Conservation (phyloP, 1,140 invertebrate genomes). For the Parapsyche elsis region DNA sequence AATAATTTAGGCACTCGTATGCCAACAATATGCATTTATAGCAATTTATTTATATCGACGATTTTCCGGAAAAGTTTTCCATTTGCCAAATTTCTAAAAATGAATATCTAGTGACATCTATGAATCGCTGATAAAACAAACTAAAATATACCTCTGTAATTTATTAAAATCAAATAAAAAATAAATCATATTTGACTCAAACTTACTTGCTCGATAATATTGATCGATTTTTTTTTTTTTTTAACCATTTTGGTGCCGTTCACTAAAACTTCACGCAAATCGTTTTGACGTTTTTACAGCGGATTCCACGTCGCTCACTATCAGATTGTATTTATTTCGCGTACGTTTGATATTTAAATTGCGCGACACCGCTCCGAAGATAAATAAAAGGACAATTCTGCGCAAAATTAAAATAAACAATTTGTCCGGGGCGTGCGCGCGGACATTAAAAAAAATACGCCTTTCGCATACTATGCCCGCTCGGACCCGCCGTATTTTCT, state of each 20-base stretch:
- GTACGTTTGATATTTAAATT: constrained; percentile 45
- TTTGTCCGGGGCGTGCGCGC: constrained; percentile 33
- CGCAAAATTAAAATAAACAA: constrained; percentile 53
- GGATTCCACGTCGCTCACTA: not conserved
- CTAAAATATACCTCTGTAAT: too few species aligned
- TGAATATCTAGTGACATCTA: not conserved
- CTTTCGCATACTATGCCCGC: constrained; percentile 29
- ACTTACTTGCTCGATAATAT: too few species aligned
- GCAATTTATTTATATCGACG: too few species aligned
- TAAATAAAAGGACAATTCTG: constrained; percentile 44
- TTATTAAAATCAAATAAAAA: too few species aligned
- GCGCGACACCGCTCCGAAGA: constrained; percentile 38
- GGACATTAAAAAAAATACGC: constrained; percentile 49
- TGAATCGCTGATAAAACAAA: not conserved
- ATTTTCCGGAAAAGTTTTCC: not conserved
- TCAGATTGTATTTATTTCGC: constrained; percentile 24
- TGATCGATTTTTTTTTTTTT: too few species aligned
- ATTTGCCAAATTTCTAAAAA: not conserved
- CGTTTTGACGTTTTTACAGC: too few species aligned
- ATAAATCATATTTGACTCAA: too few species aligned
- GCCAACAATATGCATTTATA: too few species aligned
- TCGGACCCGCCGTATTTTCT: constrained; percentile 42
- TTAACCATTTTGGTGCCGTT: too few species aligned
- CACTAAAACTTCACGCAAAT: too few species aligned
- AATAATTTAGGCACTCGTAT: too few species aligned